phyloP scores from a whole-genome alignment of 2,797 vertebrate genomes.

The Alosa sapidissima region DNA sequence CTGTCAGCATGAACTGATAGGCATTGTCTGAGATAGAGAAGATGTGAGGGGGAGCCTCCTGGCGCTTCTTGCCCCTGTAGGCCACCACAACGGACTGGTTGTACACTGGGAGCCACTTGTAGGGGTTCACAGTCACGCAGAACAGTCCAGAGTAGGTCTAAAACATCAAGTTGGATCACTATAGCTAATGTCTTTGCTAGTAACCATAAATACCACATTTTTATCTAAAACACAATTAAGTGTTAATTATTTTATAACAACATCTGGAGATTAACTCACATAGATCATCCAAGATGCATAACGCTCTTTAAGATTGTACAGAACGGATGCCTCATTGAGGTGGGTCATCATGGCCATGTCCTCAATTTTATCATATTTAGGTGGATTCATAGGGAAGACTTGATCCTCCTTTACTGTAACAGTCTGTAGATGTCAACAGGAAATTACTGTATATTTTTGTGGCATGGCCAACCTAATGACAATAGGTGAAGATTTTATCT shows the following conservation, averaged over 20 bases:
- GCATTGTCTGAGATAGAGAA: background rate
- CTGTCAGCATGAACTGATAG: conserved; percentile 10
- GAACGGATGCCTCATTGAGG: conserved; percentile 78
- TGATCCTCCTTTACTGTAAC: background rate
- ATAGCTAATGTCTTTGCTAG: background rate
- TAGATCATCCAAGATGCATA: conserved; percentile 78
- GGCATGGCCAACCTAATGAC: background rate
- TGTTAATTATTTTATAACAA: background rate
- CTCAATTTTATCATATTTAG: conserved; percentile 85
- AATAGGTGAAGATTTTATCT: background rate
- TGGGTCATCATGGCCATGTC: conserved; percentile 90
- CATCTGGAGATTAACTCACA: background rate
- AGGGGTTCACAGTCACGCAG: conserved; percentile 8
- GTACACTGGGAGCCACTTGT: conserved; percentile 59
- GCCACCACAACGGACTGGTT: conserved; percentile 68
- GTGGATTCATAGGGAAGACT: conserved; percentile 77
- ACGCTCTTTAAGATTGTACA: conserved; percentile 80
- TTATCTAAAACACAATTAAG: too few species aligned
- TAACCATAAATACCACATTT: background rate
- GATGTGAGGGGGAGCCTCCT: conserved; percentile 32
- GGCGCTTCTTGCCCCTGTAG: conserved; percentile 77
- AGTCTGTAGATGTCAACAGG: background rate
- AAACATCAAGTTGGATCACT: background rate
- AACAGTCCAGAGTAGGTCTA: background rate
- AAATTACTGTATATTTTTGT: background rate